phyloP scores from a whole-genome alignment of 2,113 vertebrate species.

The Marmota monax region DNA sequence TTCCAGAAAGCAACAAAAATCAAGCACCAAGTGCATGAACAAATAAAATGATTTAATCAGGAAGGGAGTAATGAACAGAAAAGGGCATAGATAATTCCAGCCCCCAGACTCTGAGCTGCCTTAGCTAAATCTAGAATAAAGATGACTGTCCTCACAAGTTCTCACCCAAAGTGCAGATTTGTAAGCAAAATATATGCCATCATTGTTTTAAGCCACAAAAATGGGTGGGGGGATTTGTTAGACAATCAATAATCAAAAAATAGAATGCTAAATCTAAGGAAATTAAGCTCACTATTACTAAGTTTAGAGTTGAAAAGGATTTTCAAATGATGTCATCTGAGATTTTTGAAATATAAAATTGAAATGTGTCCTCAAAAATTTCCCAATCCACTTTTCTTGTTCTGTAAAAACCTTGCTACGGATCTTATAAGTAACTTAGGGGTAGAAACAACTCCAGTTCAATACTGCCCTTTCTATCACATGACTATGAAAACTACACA shows the following conservation, averaged over 20 bases:
- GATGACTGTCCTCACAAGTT: not conserved
- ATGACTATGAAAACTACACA: not conserved
- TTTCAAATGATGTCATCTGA: constrained; percentile 24
- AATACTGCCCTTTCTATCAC: not conserved
- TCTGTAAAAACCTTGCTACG: not conserved
- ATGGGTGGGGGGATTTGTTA: not conserved
- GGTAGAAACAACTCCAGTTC: not conserved
- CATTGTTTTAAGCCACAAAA: constrained; percentile 45
- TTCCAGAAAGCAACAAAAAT: not conserved
- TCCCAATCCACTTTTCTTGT: not conserved
- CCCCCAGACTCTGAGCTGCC: not conserved
- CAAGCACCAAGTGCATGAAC: not conserved
- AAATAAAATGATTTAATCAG: not conserved
- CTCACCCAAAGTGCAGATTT: not conserved
- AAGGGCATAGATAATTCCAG: not conserved
- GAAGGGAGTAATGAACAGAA: too few species aligned
- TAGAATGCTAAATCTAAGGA: not conserved
- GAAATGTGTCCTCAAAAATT: not conserved
- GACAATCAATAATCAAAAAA: not conserved
- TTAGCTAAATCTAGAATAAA: not conserved
- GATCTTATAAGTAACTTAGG: not conserved
- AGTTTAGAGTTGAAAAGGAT: constrained; percentile 9
- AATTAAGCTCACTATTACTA: constrained; percentile 17
- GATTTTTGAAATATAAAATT: not conserved
- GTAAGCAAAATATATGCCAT: not conserved